phyloP scores from a whole-genome alignment of 2,797 vertebrate genomes.

The Amblyopsis hoosieri region DNA sequence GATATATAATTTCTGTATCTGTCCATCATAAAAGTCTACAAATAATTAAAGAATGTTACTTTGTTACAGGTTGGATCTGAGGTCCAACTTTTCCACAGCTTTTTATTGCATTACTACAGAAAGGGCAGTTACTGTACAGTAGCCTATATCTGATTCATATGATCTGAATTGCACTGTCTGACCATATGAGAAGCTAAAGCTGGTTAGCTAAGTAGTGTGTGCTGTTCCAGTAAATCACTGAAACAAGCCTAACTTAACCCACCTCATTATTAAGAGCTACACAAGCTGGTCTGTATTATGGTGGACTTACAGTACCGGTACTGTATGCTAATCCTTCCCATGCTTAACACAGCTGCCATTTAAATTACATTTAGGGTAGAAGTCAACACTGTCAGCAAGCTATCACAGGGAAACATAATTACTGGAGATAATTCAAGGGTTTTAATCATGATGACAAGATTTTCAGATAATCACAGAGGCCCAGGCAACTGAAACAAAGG shows the following conservation, averaged over 20 bases:
- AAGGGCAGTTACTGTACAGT: constrained; percentile 41
- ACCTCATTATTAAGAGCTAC: too few relatives aligned
- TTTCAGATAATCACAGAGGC: constrained; percentile 24
- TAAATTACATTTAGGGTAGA: neutral
- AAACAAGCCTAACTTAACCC: too few relatives aligned
- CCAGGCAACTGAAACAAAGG: constrained; percentile 31
- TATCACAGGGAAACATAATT: constrained; percentile 15
- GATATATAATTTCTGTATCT: constrained; percentile 6
- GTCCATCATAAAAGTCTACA: constrained; percentile 50
- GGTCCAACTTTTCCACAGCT: constrained; percentile 50
- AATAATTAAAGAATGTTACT: constrained; percentile 59
- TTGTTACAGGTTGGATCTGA: constrained; percentile 53
- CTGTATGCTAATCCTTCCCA: too few relatives aligned
- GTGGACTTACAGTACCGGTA: too few relatives aligned
- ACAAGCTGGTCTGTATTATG: neutral
- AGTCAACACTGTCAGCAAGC: constrained; percentile 5
- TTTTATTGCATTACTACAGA: constrained; percentile 42
- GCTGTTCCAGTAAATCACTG: too few relatives aligned
- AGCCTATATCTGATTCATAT: neutral
- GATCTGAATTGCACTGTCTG: constrained; percentile 18
- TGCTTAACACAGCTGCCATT: neutral
- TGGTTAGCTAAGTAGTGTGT: neutral
- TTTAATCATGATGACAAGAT: constrained; percentile 36
- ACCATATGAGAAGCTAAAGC: constrained; percentile 11
- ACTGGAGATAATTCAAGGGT: constrained; percentile 20